Evolutionary conservation across 2,797 vertebrate species (phyloP), one percentile per base, ranked within the genome.

Genomic region (Sebastes minor): DNA sequence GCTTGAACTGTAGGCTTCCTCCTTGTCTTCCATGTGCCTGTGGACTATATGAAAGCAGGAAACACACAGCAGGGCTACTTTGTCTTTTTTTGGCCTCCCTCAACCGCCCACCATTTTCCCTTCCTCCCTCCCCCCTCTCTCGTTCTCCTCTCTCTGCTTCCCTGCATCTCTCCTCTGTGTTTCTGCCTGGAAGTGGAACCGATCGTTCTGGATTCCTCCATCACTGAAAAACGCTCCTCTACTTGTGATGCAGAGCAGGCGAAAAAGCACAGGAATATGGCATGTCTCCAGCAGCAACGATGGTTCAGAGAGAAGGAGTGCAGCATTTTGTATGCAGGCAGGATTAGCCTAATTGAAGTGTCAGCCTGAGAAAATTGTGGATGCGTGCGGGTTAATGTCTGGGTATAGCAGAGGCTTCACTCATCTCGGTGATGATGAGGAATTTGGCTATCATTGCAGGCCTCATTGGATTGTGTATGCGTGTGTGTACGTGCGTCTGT

Each of bases 291-390:
- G 84, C 91, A 90, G 84, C 82, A 80, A 76, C 42, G 68, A 22
- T 53, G 82, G 61, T 85, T 89, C 74, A 75, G 71, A 91, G 74
- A 88, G 85, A 74, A 87, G 83, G 82, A 89, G 84, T 78, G 77
- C 76, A 72, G 82, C 75, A 72, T 90, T 93, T 88, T 89, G 85
- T 82, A 91, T 91, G 91, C 89, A 92, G 85, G 84, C 86, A 73
- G 93, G 94, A 95, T 95, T 95, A 94, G 92, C 89, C 90, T 95
- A 95, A 95, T 95, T 94, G 93, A 94, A 94, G 93, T 93, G 93
- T 94, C 93, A 94, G 94, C 90, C 93, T 94, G 91, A 94, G 93
- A 95, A 95, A 93, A 95, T 91, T 84, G 91, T 84, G 89, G 93
- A 91, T 91, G 88, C 71, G 67, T 81, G 86, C 64, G 84, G 91